Percentiles rank a stretch among this genome's conserved stretches.
Evolutionary conservation across 2,797 vertebrate genomes (phyloP).

Genomic region (Falco naumanni): DNA sequence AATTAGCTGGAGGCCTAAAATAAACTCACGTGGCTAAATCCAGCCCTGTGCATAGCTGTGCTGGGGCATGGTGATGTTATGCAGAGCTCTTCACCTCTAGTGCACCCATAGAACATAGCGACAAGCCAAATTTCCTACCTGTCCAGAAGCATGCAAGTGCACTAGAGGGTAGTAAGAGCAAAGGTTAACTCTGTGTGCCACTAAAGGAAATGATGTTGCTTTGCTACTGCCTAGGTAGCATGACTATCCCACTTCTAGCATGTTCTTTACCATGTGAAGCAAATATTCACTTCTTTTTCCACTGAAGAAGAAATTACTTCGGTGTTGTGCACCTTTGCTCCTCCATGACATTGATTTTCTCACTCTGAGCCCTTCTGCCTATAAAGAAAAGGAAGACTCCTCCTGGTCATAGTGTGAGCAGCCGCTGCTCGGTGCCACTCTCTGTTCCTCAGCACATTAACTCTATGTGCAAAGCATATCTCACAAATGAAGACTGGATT

Average conservation of each 20-base stretch:
- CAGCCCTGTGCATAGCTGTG: accelerated
- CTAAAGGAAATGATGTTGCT: not conserved
- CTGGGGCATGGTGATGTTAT: not conserved
- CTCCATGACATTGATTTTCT: not conserved
- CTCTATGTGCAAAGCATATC: accelerated
- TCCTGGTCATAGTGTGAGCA: not conserved
- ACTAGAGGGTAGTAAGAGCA: not conserved
- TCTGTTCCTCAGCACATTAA: not conserved
- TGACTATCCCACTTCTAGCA: not conserved
- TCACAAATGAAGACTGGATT: not conserved
- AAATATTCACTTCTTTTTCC: not conserved
- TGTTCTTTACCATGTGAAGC: not conserved
- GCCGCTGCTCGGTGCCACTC: accelerated
- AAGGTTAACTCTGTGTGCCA: not conserved
- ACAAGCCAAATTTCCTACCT: not conserved
- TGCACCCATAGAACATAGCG: not conserved
- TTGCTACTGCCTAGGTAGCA: not conserved
- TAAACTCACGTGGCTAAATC: not conserved
- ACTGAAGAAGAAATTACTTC: not conserved
- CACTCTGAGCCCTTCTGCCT: not conserved
- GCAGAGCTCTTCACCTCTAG: not conserved
- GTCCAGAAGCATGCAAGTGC: not conserved
- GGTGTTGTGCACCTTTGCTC: not conserved
- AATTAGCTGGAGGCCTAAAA: not conserved
- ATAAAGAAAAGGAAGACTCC: not conserved